Base-by-base conservation (phyloP, 2,888 invertebrate genomes). In the Limnephilus marmoratus region DNA sequence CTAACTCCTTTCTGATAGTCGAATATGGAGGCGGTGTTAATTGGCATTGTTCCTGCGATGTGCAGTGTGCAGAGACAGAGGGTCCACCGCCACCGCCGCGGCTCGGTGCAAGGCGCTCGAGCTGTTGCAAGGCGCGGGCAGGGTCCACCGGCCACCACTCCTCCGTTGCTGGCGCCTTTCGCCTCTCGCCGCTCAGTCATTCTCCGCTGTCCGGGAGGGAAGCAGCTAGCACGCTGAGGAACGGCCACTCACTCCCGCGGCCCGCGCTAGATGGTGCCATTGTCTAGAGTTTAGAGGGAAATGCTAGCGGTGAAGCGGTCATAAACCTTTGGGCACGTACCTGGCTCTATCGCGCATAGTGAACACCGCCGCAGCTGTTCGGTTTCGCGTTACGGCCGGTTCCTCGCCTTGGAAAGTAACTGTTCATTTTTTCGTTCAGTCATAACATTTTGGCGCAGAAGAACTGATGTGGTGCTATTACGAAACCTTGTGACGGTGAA, bases 341-440 rank as follows among this genome's bases (percentile, higher is more conserved):
- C 34, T 31, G 34, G 31, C 45, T 37, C 49, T 29, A 15, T 68
- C 45, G 83, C 53, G 29, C 29, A 29, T 87, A 81, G 41, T 31
- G 91, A 80, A 18, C 11, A 24, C 83, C 87, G 89, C 85, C 91
- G 91, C 92, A 91, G 91, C 91, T 83, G 91, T 87, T 91, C 86
- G 87, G 91, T 86, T 87, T 91, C 81, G 91, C 91, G 80, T 91
- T 87, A 91, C 91, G 91, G 92, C 92, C 92, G 92, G 90, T 91
- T 68, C 91, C 45, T 92, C 86, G 90, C 92, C 92, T 90, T 90
- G 86, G 92, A 90, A 92, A 92, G 89, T 92, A 92, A 92, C 92
- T 92, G 92, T 92, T 89, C 81, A 91, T 92, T 90, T 88, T 90
- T 90, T 82, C 87, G 88, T 87, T 81, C 90, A 85, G 87, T 91